Evolutionary conservation across 2,888 invertebrate genomes (phyloP).

Genomic region (Drosophila formosana): DNA sequence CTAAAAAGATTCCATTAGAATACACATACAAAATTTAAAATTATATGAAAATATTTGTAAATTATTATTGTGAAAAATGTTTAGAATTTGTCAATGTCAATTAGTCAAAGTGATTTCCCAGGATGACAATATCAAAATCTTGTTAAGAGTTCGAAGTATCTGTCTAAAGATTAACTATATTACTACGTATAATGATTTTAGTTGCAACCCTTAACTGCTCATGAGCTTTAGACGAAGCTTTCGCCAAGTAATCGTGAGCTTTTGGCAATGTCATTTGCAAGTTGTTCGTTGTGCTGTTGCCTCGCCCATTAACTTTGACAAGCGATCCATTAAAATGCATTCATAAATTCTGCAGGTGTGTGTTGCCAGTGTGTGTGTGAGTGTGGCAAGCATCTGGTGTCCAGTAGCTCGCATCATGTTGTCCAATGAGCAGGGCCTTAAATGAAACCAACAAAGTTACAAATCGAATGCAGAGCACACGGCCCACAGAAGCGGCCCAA

Average conservation of each 20-base stretch:
- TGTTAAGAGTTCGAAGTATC: too few species aligned
- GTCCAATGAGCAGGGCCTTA: slow-evolving; percentile 51
- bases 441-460: slow-evolving; percentile 63
- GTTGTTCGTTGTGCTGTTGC: slow-evolving; percentile 36
- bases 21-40: too few species aligned
- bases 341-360: slow-evolving; percentile 73
- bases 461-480: slow-evolving; percentile 52
- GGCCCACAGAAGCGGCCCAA: slow-evolving; percentile 58
- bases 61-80: too few species aligned
- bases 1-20: too few species aligned
- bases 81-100: too few species aligned
- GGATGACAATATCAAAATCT: too few species aligned
- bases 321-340: slow-evolving; percentile 74
- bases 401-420: slow-evolving; percentile 43
- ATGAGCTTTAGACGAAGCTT: slow-evolving; percentile 23
- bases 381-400: slow-evolving; percentile 19
- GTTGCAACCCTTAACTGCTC: background rate
- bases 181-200: too few species aligned
- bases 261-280: slow-evolving; percentile 47
- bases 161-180: too few species aligned
- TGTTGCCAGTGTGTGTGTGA: background rate
- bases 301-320: slow-evolving; percentile 64
- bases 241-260: slow-evolving; percentile 11
- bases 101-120: too few species aligned
- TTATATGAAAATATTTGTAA: too few species aligned